Base-by-base conservation (phyloP, 1,140 invertebrate genomes). In the Psix sp. region DNA sequence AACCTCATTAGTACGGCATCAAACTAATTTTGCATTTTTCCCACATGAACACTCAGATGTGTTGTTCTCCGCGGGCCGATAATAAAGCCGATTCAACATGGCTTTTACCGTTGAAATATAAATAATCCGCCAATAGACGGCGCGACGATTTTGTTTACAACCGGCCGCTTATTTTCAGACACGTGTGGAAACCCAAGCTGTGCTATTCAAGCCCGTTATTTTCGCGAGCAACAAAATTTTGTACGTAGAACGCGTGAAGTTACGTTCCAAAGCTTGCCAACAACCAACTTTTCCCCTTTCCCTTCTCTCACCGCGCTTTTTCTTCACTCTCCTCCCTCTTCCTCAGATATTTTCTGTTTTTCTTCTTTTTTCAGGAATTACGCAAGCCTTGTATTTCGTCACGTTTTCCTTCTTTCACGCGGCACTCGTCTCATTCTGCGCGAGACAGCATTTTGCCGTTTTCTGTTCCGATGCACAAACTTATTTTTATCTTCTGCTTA, bases 361-460 rank as follows among this genome's bases (percentile, higher is more conserved):
- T 17, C n/a, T 39, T 11, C 54, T 62, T 68, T 54, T 40, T 48
- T 36, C 43, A 57, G 51, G 52, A 72, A 66, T 73, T 73, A 73
- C 59, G 68, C 59, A 72, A 72, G 59, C 10, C 68, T 45, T 59
- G 52, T 72, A 46, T 65, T 65, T 65, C 68, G 68, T 72, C 68
- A 65, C 68, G 59, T 65, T 65, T 65, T 72, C 59, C 60, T 68
- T 60, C 40, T 49, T 67, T 48, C 52, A n/a, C n/a, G 35, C 46
- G 2, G 26, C 26, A 40, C 10, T 60, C 65, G 46, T 68, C 46
- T 59, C 52, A 45, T 43, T 57, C 52, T 59, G 67, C 21, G 36
- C 49, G 49, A 71, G 57, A 71, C 67, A 62, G 54, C 65, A 52
- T 51, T 68, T 68, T 52, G 51, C 54, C 65, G 54, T 63, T 63